phyloP scores from a whole-genome alignment of 2,888 invertebrate genomes.

The Sisyra nigra region DNA sequence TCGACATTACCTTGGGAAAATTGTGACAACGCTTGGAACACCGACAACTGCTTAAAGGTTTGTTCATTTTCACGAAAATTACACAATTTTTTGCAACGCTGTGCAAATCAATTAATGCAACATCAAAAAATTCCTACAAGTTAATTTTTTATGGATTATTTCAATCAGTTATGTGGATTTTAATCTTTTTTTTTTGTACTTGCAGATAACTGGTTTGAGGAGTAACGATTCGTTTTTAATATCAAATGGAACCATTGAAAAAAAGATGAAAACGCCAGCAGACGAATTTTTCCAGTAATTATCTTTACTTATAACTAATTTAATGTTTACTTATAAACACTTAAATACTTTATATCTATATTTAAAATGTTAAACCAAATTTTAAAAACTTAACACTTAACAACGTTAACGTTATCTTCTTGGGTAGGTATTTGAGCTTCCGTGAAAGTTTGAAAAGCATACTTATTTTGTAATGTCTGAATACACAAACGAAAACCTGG shows the following conservation, averaged over 20 bases:
- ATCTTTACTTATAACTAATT: not conserved
- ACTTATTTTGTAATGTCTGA: too few relatives aligned
- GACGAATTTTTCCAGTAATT: slow-evolving; percentile 72
- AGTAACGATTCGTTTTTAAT: slow-evolving; percentile 11
- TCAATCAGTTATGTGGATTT: not conserved
- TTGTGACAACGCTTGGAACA: slow-evolving; percentile 74
- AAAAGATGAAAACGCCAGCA: slow-evolving; percentile 45
- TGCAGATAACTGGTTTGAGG: too few relatives aligned
- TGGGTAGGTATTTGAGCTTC: too few relatives aligned
- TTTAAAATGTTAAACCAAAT: not conserved
- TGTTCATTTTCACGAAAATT: slow-evolving; percentile 5
- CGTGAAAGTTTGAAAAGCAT: too few relatives aligned
- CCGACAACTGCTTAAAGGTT: slow-evolving; percentile 51
- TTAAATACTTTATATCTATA: not conserved
- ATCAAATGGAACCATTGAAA: slow-evolving; percentile 12
- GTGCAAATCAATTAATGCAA: too few relatives aligned
- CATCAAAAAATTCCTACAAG: too few relatives aligned
- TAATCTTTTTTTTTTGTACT: too few relatives aligned
- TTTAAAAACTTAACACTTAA: too few relatives aligned
- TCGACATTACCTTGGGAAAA: slow-evolving; percentile 57
- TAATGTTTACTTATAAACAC: too few relatives aligned
- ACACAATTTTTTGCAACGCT: not conserved
- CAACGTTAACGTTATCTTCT: too few relatives aligned
- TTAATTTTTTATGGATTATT: not conserved
- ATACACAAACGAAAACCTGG: too few relatives aligned